These are phyloP conservation scores for Scaptomyza pallida DNA, from an alignment of 1,140 invertebrate genomes.

Conservation along the genomic window DNA sequence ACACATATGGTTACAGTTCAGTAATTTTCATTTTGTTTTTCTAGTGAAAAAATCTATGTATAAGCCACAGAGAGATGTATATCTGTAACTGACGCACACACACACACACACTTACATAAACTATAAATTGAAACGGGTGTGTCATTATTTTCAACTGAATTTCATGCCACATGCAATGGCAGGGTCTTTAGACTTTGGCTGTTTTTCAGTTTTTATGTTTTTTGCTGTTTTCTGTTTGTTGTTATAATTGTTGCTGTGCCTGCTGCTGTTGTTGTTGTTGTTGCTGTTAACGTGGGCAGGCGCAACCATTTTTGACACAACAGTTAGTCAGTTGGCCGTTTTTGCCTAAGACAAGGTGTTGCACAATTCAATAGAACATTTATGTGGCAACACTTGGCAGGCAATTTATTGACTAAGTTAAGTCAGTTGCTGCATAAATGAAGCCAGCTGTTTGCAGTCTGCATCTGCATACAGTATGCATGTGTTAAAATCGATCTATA, in stretches of 20 bases:
- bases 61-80: constrained; percentile 63
- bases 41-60: constrained; percentile 60
- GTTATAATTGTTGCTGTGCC: constrained; percentile 20
- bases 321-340: constrained; percentile 73
- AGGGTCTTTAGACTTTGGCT: constrained; percentile 17
- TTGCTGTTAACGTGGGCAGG: constrained; percentile 57
- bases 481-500: constrained; percentile 25
- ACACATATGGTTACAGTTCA: constrained; percentile 78
- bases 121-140: constrained; percentile 70
- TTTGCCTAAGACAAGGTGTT: constrained; percentile 64
- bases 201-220: constrained; percentile 3
- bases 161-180: constrained; percentile 76
- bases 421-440: constrained; percentile 73
- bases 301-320: constrained; percentile 72
- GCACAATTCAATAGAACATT: constrained; percentile 79
- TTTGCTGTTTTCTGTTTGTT: constrained; percentile 25
- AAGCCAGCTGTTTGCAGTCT: constrained; percentile 29
- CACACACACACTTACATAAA: constrained; percentile 26
- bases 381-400: constrained; percentile 67
- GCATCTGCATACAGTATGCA: constrained; percentile 1
- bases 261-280: constrained; percentile 26
- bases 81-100: constrained; percentile 46
- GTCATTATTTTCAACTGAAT: constrained; percentile 80
- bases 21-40: constrained; percentile 75
- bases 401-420: constrained; percentile 64